Base-by-base conservation (phyloP, 2,797 vertebrate species). In the Dryobates pubescens region DNA sequence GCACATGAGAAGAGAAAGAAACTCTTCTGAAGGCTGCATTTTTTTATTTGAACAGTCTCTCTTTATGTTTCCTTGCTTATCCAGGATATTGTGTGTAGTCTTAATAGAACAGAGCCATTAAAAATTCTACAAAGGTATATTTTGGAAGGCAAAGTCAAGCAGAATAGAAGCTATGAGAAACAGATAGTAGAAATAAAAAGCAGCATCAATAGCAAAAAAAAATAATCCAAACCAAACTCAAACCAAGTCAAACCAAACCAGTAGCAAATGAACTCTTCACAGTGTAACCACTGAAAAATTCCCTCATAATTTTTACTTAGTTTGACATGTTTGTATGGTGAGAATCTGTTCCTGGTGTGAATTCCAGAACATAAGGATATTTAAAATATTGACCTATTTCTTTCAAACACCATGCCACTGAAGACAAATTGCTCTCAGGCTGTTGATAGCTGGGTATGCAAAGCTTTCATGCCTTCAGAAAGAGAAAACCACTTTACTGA, bases 371-470 rank as follows among this genome's bases (percentile, higher is more conserved):
- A 73, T 68, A 77, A 86, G 61, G n/a, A 16, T 88, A 76, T 91
- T 92, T 89, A 17, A 82, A 82, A 82, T 65, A n/a, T 68, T 90
- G 79, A 64, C 41, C 57, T 70, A 32, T 86, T 89, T 94, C 56
- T 92, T 88, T 89, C 67, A 92, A 89, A 81, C n/a, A 26, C 26
- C 65, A 3, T 77, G 51, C 61, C 58, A 65, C 77, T 82, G 54
- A 89, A 86, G 89, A 86, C 27, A 86, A 84, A 82, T 89, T n/a
- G 41, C 61, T 56, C 20, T 3, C 6, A 18, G 67, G 2, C 36
- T 12, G 4, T 38, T 76, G 73, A 59, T 91, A 83, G 64, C 81
- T 70, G 67, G 38, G n/a, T 26, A 47, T 86, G 80, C 34, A 76
- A 86, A 90, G 6, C 51, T 58, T 63, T 30, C 51, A 34, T 67